These are phyloP conservation scores for Barypeithes pellucidus DNA, from an alignment of 2,888 invertebrate species.

Conservation along the genomic window DNA sequence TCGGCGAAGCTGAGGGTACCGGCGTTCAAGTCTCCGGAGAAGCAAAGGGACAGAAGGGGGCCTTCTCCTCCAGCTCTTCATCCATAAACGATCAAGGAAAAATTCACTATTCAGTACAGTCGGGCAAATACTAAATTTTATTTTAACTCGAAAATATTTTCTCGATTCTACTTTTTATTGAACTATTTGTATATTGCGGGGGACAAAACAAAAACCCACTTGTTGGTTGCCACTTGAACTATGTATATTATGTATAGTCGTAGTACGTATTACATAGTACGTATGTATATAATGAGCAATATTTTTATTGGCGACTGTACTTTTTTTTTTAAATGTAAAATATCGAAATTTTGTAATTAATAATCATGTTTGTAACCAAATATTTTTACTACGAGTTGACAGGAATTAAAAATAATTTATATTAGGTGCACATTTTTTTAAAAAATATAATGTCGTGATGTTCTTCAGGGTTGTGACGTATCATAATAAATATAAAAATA, in stretches of 20 bases:
- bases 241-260: no score
- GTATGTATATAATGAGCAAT: no score
- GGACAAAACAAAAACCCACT: no score
- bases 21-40: conserved; percentile 68
- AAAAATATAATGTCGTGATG: conserved; percentile 29
- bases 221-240: no score
- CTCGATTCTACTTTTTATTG: not conserved
- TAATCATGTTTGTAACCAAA: no score
- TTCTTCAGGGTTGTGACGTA: conserved; percentile 37
- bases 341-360: no score
- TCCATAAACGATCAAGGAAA: conserved; percentile 71
- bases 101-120: conserved; percentile 71
- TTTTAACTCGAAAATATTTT: not conserved
- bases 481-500: conserved; percentile 12
- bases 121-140: conserved; percentile 69
- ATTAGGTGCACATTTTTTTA: conserved; percentile 26
- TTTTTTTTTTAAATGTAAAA: no score
- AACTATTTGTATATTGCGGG: no score
- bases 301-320: no score
- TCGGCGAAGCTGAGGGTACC: conserved; percentile 67
- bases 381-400: no score
- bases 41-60: conserved; percentile 70
- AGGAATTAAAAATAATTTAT: not conserved
- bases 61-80: conserved; percentile 71
- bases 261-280: no score